Base-by-base conservation (phyloP, 2,113 vertebrate species). In the Dasypus novemcinctus region DNA sequence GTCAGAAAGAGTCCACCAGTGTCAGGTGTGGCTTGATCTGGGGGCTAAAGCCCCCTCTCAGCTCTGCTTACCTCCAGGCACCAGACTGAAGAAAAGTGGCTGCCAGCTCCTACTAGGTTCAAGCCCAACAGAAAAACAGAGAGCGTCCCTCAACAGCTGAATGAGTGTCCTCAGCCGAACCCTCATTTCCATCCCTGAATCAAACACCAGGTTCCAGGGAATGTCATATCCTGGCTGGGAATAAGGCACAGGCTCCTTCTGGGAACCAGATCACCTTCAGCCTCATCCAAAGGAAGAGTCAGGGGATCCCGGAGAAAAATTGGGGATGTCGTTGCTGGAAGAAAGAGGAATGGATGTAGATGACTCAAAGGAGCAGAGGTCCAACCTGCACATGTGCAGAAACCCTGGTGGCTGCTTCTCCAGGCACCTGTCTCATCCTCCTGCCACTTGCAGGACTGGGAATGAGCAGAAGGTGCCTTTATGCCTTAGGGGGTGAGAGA, bases 151-250 rank as follows among this genome's bases (percentile, higher is more conserved):
- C 18, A 25, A 49, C 20, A 74, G 46, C 33, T 15, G 11, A 78
- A 64, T 1, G 69, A 49, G n/a, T 12, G 15, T 74, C 59, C 46
- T 38, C 18, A 9, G 15, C 52, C 78, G 31, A 15, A 82, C 54
- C 82, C 25, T 85, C 78, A 76, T 90, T 90, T 94, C 31, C 23
- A 57, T 64, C n/a, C 31, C 74, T 76, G 54, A 95, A 43, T 43
- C n/a, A 81, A 86, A 90, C n/a, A 68, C 38, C 15, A n/a, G 5
- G 2, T 72, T 87, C 46, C 71, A 29, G n/a, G 27, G 54, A 41
- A 63, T 71, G 31, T 81, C 23, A 31, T 64, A 59, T 7, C 46
- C 36, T 87, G 29, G 8, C 54, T 57, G 57, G 54, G 46, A 86
- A 41, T 29, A 90, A 83, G 46, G 92, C 41, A 36, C 29, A 43